Conservation (phyloP, 2,113 vertebrate species). For the Procapra przewalskii region DNA sequence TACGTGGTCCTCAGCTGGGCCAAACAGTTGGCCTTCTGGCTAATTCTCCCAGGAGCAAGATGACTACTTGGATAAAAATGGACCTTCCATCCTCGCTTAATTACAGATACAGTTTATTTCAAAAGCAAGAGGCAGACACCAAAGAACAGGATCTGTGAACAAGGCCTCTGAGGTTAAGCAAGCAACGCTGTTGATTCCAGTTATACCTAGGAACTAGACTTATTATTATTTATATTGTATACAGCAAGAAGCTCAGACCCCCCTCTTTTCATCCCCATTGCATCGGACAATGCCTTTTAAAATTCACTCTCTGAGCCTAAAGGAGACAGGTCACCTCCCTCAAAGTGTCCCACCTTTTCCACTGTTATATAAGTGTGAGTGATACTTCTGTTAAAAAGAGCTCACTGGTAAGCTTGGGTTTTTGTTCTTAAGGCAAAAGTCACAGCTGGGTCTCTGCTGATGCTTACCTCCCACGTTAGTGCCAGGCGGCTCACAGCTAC, state of each 20-base stretch:
- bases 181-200: background rate
- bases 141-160: background rate
- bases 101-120: background rate
- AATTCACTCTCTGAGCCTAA: background rate
- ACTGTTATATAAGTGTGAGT: constrained; percentile 14
- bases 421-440: constrained; percentile 62
- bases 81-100: background rate
- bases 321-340: constrained; percentile 44
- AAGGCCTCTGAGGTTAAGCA: background rate
- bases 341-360: constrained; percentile 38
- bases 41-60: constrained; percentile 40
- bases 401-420: constrained; percentile 29
- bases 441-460: constrained; percentile 45
- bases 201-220: background rate
- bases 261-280: accelerated
- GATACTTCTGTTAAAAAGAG: constrained; percentile 38
- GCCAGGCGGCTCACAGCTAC: constrained; percentile 95
- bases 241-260: background rate
- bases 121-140: constrained; percentile 18
- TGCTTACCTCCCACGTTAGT: constrained; percentile 97
- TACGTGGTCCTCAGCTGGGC: background rate
- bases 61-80: constrained; percentile 40
- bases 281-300: background rate
- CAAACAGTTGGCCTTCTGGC: constrained; percentile 41
- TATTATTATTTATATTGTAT: background rate